Evolutionary conservation across 2,888 invertebrate species (phyloP), one percentile per base, ranked within the genome.

Genomic region (Amorpha juglandis): DNA sequence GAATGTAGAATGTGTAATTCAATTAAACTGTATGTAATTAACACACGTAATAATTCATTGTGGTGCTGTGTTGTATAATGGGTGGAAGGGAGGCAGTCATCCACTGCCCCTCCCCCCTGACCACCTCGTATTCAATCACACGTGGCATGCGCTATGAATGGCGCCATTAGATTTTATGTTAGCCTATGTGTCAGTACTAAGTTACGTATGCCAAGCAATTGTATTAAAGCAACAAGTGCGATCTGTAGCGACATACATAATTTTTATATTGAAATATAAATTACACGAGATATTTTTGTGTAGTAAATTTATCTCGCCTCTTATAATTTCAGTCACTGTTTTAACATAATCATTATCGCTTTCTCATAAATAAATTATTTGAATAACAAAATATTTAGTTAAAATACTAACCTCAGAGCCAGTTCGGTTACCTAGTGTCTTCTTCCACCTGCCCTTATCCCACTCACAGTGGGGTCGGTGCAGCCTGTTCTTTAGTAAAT

Each of bases 131-230:
- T 19, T 58, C 58, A 58, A 42, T 58, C 19, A 58, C 38, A 55
- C 42, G 42, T 58, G 42, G 38, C 58, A 35, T 55, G 35, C 8
- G 33, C 38, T 38, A 55, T 19, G 42, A 58, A 42, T 38, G 19
- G 55, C 35, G 16, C 35, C 16, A 55, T 55, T 55, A 55, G 35
- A 27, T 38, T 62, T 62, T n/a, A 2, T 51, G 62, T 55, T n/a
- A 14, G 33, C 58, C 19, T 62, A 53, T 45, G 27, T 21, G 63
- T 50, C 47, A n/a, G 16, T 12, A 8, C 14, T 38, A 42, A 58
- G 33, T 38, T n/a, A 38, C 38, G 6, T n/a, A 16, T 50, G 48
- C 48, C 50, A 50, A 19, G 8, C 19, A 50, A 19, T n/a, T 16
- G 50, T 27, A 27, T 50, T 19, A 7, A 9, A 33, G 52, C 52